Conservation (phyloP, 2,113 vertebrate species). For the Climacteris rufus region DNA sequence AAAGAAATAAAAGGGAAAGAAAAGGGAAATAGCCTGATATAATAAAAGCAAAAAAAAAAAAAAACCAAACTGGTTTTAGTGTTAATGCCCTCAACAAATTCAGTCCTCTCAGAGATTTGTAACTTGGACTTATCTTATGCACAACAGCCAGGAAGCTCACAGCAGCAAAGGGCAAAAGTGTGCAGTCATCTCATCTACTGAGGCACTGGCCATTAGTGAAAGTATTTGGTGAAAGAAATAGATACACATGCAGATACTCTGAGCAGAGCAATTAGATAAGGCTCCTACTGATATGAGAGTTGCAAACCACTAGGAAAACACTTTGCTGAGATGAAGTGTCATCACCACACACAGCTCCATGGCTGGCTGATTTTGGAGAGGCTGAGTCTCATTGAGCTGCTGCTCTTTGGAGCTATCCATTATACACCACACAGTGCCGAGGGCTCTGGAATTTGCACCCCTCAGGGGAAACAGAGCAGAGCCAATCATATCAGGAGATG, state of each 20-base stretch:
- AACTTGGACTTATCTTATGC: background rate
- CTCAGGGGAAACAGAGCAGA: background rate
- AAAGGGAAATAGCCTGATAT: background rate
- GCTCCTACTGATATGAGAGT: background rate
- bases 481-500: fast-evolving
- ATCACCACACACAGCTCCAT: background rate
- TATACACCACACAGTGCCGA: fast-evolving
- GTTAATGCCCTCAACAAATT: background rate
- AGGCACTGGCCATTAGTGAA: background rate
- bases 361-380: slow-evolving; percentile 22
- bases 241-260: background rate
- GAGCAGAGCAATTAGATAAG: background rate
- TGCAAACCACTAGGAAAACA: slow-evolving; percentile 2
- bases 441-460: background rate
- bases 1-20: background rate
- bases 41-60: background rate
- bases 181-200: background rate
- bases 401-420: background rate
- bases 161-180: background rate
- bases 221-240: background rate
- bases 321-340: slow-evolving; percentile 23
- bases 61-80: background rate
- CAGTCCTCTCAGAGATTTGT: background rate
- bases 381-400: background rate
- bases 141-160: background rate